Evolutionary conservation across 2,888 invertebrate species (phyloP).

Genomic region (Acleris sparsana): DNA sequence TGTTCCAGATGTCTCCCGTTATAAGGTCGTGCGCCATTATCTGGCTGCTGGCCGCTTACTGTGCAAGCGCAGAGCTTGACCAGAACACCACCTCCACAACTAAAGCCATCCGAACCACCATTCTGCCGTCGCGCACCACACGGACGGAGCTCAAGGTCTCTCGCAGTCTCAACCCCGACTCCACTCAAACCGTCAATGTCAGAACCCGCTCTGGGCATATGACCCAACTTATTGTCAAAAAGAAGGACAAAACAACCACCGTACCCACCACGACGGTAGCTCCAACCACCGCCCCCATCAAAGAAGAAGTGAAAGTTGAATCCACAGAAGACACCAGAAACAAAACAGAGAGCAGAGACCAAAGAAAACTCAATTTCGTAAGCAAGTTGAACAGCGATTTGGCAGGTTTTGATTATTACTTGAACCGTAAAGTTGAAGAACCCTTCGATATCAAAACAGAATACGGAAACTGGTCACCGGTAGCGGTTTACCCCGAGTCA

Average conservation of each 20-base stretch:
- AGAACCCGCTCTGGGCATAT: conserved; percentile 89
- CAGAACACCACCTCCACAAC: conserved; percentile 72
- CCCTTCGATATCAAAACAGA: conserved; percentile 76
- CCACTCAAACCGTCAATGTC: conserved; percentile 90
- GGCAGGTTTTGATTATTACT: conserved; percentile 77
- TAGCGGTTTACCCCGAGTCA: conserved; percentile 77
- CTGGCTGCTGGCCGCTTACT: conserved; percentile 58
- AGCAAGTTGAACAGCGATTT: conserved; percentile 71
- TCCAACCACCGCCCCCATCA: conserved; percentile 59
- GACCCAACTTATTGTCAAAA: conserved; percentile 90
- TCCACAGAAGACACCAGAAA: conserved; percentile 60
- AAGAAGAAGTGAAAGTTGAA: conserved; percentile 56
- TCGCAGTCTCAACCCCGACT: conserved; percentile 89
- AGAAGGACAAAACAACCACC: conserved; percentile 83
- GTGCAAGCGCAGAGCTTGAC: conserved; percentile 60
- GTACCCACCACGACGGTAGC: conserved; percentile 54
- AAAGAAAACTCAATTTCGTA: conserved; percentile 71
- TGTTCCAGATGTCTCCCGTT: conserved; percentile 80
- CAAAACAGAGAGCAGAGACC: conserved; percentile 73
- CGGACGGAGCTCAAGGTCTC: conserved; percentile 90
- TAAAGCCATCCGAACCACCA: conserved; percentile 72
- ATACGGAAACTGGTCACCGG: conserved; percentile 82
- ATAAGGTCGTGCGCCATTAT: conserved; percentile 68
- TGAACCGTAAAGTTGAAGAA: conserved; percentile 73
- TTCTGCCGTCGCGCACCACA: conserved; percentile 84